Evolutionary conservation across 2,113 vertebrate genomes (phyloP), one percentile per base, ranked within the genome.

Genomic region (Channa argus): DNA sequence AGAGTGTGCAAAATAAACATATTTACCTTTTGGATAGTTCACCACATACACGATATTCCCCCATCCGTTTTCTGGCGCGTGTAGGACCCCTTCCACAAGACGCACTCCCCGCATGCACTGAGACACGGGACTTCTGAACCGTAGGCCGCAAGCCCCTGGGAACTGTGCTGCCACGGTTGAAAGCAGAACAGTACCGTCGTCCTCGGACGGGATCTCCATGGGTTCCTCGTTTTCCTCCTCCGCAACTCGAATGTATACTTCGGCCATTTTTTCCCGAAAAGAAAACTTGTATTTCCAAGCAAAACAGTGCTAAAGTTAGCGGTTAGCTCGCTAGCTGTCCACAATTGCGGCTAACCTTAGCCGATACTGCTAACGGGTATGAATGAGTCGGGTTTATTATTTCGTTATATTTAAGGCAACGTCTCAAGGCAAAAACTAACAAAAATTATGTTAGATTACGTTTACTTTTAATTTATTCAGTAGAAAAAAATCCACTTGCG

Each of bases 211-310:
- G 55, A 99, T 99, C 89, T 99, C 98, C 90, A 99, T 99, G 33
- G 98, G 98, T 43, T 99, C 98, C 36, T 99, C 98, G 1, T 98
- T 99, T 89, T 99, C 98, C 62, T 99, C 98, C 86, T 99, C 98
- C 0, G 98, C 98, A 46, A 99, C 98, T 46, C 98, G 96, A 87
- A 99, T 98, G 63, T 99, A 99, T 38, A 93, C 91, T 65, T 99
- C 98, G 1, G 94, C 94, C 95, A 95, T 95, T 61, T 69, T 80
- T 7, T 33, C 9, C 0, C 11, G 4, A 69, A 71, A n/a, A 24
- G 0, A 54, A 68, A 75, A 62, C 45, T 37, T 46, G 36, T 60
- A 9, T 10, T 51, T 36, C 4, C 3, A 24, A 55, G 61, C 34
- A 56, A 60, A 64, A 52, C 43, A 77, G 36, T 46, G n/a, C 63